Evolutionary conservation across 2,888 invertebrate species (phyloP), one percentile per base, ranked within the genome.

Genomic region (Athripsodes cinereus): DNA sequence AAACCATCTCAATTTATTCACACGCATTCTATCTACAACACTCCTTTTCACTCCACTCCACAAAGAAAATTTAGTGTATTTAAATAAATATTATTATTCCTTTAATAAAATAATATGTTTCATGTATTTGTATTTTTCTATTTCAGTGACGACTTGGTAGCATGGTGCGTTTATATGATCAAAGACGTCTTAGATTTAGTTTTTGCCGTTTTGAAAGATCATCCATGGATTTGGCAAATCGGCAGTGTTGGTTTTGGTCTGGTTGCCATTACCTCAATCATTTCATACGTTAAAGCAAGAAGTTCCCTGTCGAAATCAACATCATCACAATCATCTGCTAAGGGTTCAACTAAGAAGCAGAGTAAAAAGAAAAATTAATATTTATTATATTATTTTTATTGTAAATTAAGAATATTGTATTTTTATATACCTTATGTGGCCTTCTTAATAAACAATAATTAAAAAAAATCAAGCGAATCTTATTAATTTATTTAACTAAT

Each of bases 201-300:
- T 20, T 59, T 76, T 11, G 71, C 74, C 2, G 66, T 78, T 34
- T 67, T 78, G 47, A 67, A 69, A 1, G 68, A 72, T 65, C 67
- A 78, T 66, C 79, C 78, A 11, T 79, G 77, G 77, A 71, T 79
- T 48, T 79, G 78, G 78, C 76, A 76, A 67, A 74, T 77, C 55
- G 76, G 76, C 20, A 66, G 70, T 0, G 71, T 70, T 31, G 79
- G 79, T n/a, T 79, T 79, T 62, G 74, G 79, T 2, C 68, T 79
- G 22, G 79, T 79, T 1, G 76, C 72, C 3, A 65, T 79, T 13
- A 79, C 79, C 40, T 76, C 78, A 11, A 66, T 78, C 2, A 78
- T 79, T 62, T 78, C 79, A 1, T 66, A 79, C 13, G 59, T 76
- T 13, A 79, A 78, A 66, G 78, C 78, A 3, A 72, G 76, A 6